phyloP scores from a whole-genome alignment of 2,888 invertebrate genomes.

The Ectobius pallidus region DNA sequence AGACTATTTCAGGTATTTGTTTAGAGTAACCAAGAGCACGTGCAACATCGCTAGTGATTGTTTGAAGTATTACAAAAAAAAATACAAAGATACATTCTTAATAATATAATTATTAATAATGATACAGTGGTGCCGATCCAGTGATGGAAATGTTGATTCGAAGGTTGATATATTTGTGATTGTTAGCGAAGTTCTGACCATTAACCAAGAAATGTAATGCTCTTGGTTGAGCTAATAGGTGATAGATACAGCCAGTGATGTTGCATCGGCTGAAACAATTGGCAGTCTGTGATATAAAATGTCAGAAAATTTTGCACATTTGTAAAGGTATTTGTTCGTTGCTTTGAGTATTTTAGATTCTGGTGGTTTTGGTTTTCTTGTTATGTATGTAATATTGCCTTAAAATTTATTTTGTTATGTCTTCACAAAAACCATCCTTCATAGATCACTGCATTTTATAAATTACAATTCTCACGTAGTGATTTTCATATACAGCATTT shows the following conservation, averaged over 20 bases:
- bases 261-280: too few species aligned
- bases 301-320: too few species aligned
- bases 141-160: background rate
- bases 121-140: background rate
- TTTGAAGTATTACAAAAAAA: conserved; percentile 20
- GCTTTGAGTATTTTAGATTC: too few species aligned
- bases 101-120: background rate
- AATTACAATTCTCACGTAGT: background rate
- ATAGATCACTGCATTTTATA: background rate
- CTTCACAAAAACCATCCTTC: conserved; percentile 4
- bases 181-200: conserved; percentile 36
- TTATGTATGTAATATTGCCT: too few species aligned
- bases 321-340: too few species aligned
- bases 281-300: too few species aligned
- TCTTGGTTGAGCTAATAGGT: conserved; percentile 30
- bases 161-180: background rate
- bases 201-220: conserved; percentile 38
- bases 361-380: too few species aligned
- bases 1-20: background rate
- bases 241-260: too few species aligned
- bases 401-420: too few species aligned
- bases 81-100: conserved; percentile 9
- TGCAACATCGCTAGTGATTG: conserved; percentile 14
- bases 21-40: conserved; percentile 9
- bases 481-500: background rate